Evolutionary conservation across 30 jellyfish, hydroid and myxozoan genomes (phyloP), one percentile per base, ranked within the genome.

Genomic region (Mastigias papua): DNA sequence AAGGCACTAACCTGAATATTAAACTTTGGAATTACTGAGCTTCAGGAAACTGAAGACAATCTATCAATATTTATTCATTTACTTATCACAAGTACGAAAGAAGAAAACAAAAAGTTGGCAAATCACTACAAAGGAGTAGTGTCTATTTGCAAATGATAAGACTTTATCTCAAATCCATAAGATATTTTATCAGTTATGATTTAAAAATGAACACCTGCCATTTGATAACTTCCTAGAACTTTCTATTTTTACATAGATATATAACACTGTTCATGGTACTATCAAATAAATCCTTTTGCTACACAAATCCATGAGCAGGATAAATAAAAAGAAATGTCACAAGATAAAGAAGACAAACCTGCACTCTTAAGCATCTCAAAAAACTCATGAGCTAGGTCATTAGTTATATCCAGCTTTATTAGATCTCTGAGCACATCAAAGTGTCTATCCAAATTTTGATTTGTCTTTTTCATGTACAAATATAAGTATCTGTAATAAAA

Each of bases 401-500:
- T 58, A 27, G 91, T 82, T 30, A 69, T 32, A 60, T 82, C 91
- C 54, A 49, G 42, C 19, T 73, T 50, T 22, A 67, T 51, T 1
- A 82, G 17, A 1, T 67, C 84, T 67, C 67, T 26, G 34, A 82
- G 71, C 0, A 82, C 64, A 0, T 48, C 25, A 32, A 82, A 68
- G 6, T 46, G 48, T 46, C 48, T 70, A n/a, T 82, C 91, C 33
- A 0, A 1, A 1, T 34, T 51, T 49, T 62, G 65, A 19, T 64
- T 51, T 16, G 34, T 62, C 75, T 67, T 82, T 29, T 82, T 68
- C 46, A 68, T 20, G 66, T 48, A 82, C 35, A 69, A 68, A 49
- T 82, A 82, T 15, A 82, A 35, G 33, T 82, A 82, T 26, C 91
- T 82, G 27, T 27, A 32, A 27, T 2, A 73, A 21, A 30, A 69